Percentiles rank a stretch among this genome's conserved stretches.
Conservation (phyloP, 2,888 invertebrate species). For the Drosophila longiperda region DNA sequence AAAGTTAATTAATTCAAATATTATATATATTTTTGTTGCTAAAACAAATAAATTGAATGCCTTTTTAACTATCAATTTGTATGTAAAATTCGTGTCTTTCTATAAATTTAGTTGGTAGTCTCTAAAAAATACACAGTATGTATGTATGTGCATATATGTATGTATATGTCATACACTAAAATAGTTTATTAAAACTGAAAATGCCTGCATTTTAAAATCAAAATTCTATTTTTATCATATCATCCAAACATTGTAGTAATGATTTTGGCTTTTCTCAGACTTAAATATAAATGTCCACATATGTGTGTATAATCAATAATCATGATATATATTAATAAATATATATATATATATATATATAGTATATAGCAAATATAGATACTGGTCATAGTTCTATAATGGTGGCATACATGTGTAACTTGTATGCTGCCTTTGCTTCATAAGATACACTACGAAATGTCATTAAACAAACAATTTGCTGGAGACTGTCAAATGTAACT, state of each 20-base stretch:
- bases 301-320: slow-evolving; percentile 14
- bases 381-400: slow-evolving; percentile 9
- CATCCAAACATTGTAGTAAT: slow-evolving; percentile 28
- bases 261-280: slow-evolving; percentile 38
- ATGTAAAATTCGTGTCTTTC: slow-evolving; percentile 52
- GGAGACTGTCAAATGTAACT: slow-evolving; percentile 10
- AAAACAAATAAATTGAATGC: slow-evolving; percentile 43
- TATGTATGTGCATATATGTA: slow-evolving; percentile 22
- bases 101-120: slow-evolving; percentile 50
- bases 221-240: slow-evolving; percentile 14
- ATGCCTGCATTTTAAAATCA: slow-evolving; percentile 41
- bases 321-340: slow-evolving; percentile 16
- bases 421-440: slow-evolving; percentile 10
- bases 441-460: slow-evolving; percentile 34
- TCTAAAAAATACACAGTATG: slow-evolving; percentile 52
- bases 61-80: slow-evolving; percentile 48
- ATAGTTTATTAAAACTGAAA: slow-evolving; percentile 40
- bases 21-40: slow-evolving; percentile 16
- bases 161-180: slow-evolving; percentile 32
- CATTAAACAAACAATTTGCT: slow-evolving; percentile 14
- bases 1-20: slow-evolving; percentile 7
- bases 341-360: neutral
- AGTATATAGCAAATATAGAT: slow-evolving; percentile 13
- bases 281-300: slow-evolving; percentile 27
- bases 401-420: slow-evolving; percentile 6